Conservation (phyloP, 2,888 invertebrate species). For the Habrosyne pyritoides region DNA sequence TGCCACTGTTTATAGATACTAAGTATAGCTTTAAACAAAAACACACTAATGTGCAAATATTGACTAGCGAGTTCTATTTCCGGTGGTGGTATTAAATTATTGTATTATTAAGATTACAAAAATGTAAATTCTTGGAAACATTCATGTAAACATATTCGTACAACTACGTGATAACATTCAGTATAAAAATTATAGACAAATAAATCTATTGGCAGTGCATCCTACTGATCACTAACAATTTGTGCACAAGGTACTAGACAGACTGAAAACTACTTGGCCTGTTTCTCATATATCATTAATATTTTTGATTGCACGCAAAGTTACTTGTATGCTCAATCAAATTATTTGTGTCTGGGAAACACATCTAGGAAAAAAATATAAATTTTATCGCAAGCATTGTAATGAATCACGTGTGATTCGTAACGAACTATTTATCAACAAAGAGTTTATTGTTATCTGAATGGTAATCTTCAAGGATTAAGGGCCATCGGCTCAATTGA, state of each 20-base stretch:
- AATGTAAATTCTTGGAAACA: not conserved
- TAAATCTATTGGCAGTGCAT: slow-evolving; percentile 38
- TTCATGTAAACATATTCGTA: slow-evolving; percentile 9
- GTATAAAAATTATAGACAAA: not conserved
- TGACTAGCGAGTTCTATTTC: not conserved
- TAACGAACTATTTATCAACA: not conserved
- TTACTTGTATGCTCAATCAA: not conserved
- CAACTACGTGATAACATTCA: slow-evolving; percentile 8
- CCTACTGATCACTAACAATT: slow-evolving; percentile 44
- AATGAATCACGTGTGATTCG: not conserved
- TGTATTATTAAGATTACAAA: not conserved
- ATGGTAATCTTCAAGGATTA: not conserved
- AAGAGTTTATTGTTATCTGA: not conserved
- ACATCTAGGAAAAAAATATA: not conserved
- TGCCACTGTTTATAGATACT: not conserved
- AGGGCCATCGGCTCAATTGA: not conserved
- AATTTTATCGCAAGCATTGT: not conserved
- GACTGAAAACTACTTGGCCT: slow-evolving; percentile 42
- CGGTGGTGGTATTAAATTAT: not conserved
- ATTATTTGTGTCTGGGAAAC: not conserved
- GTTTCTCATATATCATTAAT: not conserved
- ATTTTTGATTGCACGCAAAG: not conserved
- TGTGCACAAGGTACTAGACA: slow-evolving; percentile 39
- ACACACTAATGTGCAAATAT: not conserved
- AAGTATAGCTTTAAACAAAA: too few species aligned